These are phyloP conservation scores for Acleris cristana DNA, from an alignment of 2,888 invertebrate species.

Conservation along the genomic window DNA sequence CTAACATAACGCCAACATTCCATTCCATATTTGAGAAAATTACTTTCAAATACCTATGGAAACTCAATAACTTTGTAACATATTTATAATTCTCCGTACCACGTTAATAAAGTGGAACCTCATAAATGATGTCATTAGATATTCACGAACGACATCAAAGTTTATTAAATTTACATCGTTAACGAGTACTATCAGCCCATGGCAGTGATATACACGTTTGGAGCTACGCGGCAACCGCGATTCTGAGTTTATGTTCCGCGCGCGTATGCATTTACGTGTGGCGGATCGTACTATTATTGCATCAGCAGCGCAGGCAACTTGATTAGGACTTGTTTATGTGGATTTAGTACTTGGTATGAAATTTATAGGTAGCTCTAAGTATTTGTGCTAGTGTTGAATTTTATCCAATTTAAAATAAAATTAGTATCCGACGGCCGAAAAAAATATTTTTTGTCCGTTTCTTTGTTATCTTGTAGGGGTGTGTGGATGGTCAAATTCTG, in stretches of 20 bases:
- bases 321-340: conserved; percentile 1
- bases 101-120: not conserved
- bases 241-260: conserved; percentile 2
- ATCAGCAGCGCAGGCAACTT: conserved; percentile 11
- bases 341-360: not conserved
- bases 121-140: too few species aligned
- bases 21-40: too few species aligned
- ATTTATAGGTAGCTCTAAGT: too few species aligned
- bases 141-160: conserved; percentile 11
- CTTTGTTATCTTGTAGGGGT: too few species aligned
- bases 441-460: too few species aligned
- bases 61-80: not conserved
- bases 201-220: not conserved
- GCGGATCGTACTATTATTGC: conserved; percentile 13
- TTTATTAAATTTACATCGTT: conserved; percentile 16
- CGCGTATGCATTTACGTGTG: not conserved
- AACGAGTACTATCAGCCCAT: conserved; percentile 9
- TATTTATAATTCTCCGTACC: not conserved
- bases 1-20: too few species aligned
- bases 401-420: too few species aligned
- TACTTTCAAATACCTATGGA: too few species aligned
- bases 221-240: not conserved
- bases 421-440: too few species aligned
- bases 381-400: too few species aligned
- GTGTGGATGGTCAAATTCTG: too few species aligned